Evolutionary conservation across 2,113 vertebrate genomes (phyloP).

Genomic region (Myanophis thanlyinensis): DNA sequence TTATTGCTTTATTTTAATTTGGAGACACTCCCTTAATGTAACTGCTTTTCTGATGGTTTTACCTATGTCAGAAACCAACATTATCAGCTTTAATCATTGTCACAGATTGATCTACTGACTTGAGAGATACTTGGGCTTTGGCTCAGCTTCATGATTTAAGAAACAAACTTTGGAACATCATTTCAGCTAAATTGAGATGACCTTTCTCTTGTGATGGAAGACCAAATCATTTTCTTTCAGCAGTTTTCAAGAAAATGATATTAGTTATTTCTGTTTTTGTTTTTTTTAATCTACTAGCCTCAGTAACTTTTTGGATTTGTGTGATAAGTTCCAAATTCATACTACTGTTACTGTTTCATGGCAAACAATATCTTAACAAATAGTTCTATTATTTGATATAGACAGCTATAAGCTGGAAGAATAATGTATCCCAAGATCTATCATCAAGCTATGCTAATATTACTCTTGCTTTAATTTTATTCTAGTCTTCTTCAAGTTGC

Average conservation of each 20-base stretch:
- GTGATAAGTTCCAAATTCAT: neutral
- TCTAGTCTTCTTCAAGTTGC: too few species aligned
- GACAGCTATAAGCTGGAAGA: constrained; percentile 3
- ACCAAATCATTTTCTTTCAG: neutral
- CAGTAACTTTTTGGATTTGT: neutral
- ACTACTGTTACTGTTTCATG: neutral
- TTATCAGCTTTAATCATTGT: constrained; percentile 5
- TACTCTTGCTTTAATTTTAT: too few species aligned
- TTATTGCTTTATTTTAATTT: neutral
- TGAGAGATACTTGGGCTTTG: neutral
- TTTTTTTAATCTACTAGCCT: neutral
- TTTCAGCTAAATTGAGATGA: neutral
- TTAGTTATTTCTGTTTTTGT: neutral
- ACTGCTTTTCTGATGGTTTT: neutral
- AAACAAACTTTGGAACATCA: neutral
- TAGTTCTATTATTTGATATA: neutral
- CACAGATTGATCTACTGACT: neutral
- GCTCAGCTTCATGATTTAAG: neutral
- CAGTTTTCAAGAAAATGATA: neutral
- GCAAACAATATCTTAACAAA: neutral
- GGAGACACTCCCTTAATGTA: neutral
- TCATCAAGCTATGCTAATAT: constrained; percentile 12
- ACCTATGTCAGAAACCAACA: constrained; percentile 1
- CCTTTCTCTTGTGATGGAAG: neutral
- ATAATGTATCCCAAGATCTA: constrained; percentile 6